These are phyloP conservation scores for Lepas anatifera DNA, from an alignment of 2,888 invertebrate species.

Conservation along the genomic window DNA sequence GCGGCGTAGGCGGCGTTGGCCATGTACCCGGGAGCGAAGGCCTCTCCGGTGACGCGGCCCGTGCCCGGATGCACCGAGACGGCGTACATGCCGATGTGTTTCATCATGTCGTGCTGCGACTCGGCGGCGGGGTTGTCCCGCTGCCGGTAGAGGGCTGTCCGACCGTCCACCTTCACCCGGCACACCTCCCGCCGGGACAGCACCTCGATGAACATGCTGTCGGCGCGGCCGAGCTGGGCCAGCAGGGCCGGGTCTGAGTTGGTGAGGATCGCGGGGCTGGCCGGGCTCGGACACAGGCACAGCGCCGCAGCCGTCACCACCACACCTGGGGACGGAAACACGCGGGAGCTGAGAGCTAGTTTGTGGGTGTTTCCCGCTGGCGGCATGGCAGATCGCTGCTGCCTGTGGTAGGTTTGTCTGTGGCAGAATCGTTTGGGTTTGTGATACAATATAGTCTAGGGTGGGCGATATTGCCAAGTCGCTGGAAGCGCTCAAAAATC, in stretches of 20 bases:
- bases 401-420: too few relatives aligned
- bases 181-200: neutral
- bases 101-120: neutral
- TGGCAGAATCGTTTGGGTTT: too few relatives aligned
- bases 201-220: neutral
- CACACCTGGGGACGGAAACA: too few relatives aligned
- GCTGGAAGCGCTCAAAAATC: too few relatives aligned
- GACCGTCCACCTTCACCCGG: neutral
- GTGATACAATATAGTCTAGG: too few relatives aligned
- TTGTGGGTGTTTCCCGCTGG: too few relatives aligned
- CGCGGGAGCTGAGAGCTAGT: too few relatives aligned
- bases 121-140: neutral
- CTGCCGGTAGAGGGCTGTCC: neutral
- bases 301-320: too few relatives aligned
- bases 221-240: neutral
- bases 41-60: neutral
- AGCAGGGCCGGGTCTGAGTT: neutral
- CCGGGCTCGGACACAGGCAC: too few relatives aligned
- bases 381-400: too few relatives aligned
- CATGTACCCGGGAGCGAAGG: neutral
- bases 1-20: neutral
- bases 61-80: neutral
- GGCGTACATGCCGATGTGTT: constrained; percentile 1
- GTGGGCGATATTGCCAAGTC: too few relatives aligned
- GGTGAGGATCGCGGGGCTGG: too few relatives aligned